Percentiles rank a stretch among this genome's conserved stretches.
Evolutionary conservation across 2,113 vertebrate species (phyloP).

Genomic region (Cebidichthys violaceus): DNA sequence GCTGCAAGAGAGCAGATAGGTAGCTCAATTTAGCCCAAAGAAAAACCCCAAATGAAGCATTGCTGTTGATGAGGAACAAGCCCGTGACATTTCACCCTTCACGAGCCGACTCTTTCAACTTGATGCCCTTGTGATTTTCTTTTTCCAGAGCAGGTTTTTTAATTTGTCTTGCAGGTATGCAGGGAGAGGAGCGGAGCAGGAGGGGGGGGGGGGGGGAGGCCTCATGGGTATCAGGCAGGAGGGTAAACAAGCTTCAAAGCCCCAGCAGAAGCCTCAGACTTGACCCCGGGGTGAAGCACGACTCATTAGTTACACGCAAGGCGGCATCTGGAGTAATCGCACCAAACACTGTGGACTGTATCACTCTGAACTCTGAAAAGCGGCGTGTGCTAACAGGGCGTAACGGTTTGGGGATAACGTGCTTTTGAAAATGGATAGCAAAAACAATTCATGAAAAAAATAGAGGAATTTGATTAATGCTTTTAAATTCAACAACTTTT

Average conservation of each 20-base stretch:
- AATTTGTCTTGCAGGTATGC: slow-evolving; percentile 62
- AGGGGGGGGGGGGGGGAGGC: slow-evolving; percentile 22
- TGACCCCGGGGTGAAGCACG: slow-evolving; percentile 74
- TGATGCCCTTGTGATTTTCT: slow-evolving; percentile 10
- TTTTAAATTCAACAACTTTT: background rate
- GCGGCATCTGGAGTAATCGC: slow-evolving; percentile 71
- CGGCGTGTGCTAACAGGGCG: slow-evolving; percentile 10
- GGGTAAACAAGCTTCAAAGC: slow-evolving; percentile 80
- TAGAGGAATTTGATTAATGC: background rate
- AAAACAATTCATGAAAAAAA: background rate
- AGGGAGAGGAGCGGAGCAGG: slow-evolving; percentile 18
- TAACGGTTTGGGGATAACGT: background rate
- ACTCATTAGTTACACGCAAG: slow-evolving; percentile 73
- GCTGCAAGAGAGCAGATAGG: background rate
- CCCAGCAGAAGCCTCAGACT: slow-evolving; percentile 70
- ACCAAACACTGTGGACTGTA: slow-evolving; percentile 43
- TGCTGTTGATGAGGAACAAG: slow-evolving; percentile 18
- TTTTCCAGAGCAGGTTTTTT: slow-evolving; percentile 50
- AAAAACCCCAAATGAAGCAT: background rate
- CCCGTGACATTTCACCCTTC: slow-evolving; percentile 27
- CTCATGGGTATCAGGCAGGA: slow-evolving; percentile 64
- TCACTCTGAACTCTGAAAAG: slow-evolving; percentile 37
- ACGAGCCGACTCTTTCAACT: slow-evolving; percentile 32
- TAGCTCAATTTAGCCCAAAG: background rate
- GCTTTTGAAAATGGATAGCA: background rate